Conservation (phyloP, 1,140 invertebrate genomes). For the Tetraneura akinire region DNA sequence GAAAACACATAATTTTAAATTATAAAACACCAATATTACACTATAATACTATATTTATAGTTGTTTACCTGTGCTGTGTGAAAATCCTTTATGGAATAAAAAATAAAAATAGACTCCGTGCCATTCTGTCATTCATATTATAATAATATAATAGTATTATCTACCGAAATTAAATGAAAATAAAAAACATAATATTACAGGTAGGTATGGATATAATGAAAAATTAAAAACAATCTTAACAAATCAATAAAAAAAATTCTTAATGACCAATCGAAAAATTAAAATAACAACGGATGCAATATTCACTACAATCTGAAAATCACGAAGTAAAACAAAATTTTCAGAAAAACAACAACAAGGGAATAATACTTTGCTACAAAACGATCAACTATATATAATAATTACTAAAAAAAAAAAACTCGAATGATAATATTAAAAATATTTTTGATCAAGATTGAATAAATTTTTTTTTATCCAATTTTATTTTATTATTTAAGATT, state of each 20-base stretch:
- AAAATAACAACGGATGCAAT: background rate
- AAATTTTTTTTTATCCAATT: too few relatives aligned
- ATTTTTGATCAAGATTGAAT: too few relatives aligned
- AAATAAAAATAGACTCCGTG: background rate
- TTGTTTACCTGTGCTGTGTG: slow-evolving; percentile 11
- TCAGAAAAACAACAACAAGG: background rate
- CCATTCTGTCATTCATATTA: background rate
- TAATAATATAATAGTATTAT: background rate
- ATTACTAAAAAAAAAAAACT: background rate
- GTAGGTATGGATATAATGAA: background rate
- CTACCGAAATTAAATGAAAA: background rate
- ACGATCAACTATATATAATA: background rate
- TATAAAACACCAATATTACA: background rate
- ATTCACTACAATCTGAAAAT: slow-evolving; percentile 2
- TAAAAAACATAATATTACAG: too few relatives aligned
- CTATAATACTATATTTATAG: background rate
- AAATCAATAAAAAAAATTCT: slow-evolving; percentile 2
- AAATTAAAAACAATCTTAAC: background rate
- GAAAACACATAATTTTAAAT: background rate
- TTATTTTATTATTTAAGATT: too few relatives aligned
- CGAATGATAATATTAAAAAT: background rate
- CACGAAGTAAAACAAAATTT: background rate
- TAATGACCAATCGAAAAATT: background rate
- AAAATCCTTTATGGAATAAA: background rate
- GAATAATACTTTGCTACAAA: slow-evolving; percentile 2